These are phyloP conservation scores for Glomeris maerens DNA, from an alignment of 1,140 invertebrate genomes.

Conservation along the genomic window DNA sequence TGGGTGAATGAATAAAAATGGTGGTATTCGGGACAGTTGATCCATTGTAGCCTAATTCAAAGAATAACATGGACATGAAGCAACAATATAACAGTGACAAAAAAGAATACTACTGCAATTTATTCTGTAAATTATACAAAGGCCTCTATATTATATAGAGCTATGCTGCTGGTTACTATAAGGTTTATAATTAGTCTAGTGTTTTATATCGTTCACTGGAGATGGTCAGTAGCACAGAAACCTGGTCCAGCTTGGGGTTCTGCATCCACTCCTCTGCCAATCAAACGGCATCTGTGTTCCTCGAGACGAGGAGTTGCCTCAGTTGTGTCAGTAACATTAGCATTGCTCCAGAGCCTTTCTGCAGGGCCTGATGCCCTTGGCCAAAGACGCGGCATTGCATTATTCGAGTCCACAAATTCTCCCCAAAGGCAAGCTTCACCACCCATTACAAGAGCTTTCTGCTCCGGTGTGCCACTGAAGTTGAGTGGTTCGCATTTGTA, in stretches of 20 bases:
- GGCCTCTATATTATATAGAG: no score
- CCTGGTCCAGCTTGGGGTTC: constrained; percentile 44
- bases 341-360: constrained; percentile 63
- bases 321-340: constrained; percentile 33
- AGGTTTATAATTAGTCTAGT: no score
- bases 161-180: no score
- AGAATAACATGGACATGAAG: no score
- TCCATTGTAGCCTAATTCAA: no score
- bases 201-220: not conserved
- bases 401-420: constrained; percentile 60
- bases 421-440: constrained; percentile 87
- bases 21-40: no score
- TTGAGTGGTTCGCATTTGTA: constrained; percentile 60
- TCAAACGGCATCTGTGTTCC: constrained; percentile 47
- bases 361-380: constrained; percentile 66
- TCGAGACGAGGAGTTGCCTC: constrained; percentile 36
- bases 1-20: no score
- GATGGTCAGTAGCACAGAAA: constrained; percentile 24
- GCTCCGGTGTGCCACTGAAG: constrained; percentile 35
- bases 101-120: no score
- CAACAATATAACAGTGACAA: no score
- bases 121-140: no score
- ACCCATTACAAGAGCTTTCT: constrained; percentile 44
- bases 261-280: constrained; percentile 50
- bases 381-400: constrained; percentile 48